Evolutionary conservation across 2,797 vertebrate genomes (phyloP), one percentile per base, ranked within the genome.

Genomic region (Gobio occitaniae): DNA sequence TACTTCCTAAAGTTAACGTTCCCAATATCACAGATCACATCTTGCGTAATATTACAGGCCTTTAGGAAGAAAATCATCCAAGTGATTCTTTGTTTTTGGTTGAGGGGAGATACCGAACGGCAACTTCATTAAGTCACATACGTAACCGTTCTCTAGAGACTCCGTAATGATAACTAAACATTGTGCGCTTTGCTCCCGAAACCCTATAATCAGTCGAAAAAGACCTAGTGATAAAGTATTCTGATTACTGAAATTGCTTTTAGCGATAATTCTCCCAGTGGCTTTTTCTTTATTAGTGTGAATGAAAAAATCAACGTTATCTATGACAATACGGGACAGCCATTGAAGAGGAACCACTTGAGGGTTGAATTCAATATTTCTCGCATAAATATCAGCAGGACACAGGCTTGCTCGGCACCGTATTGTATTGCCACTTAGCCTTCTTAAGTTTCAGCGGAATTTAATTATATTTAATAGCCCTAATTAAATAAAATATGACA

Each of bases 401-500:
- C 84, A 78, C 80, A 59, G 72, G 59, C 87, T 72, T 78, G 65
- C 81, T 72, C 71, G 52, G 78, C 78, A 79, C 74, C 15, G 50
- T 70, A 83, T 85, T 86, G 82, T 82, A 88, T 84, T 87, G 87
- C 87, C 80, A 84, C 76, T 89, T 87, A 89, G 86, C 86, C 59
- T 29, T 86, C 89, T 91, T 89, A 88, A 88, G 86, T 91, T 90
- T 87, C 87, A 74, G 86, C 66, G 38, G 84, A 88, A 91, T 87
- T 87, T 89, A 85, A 91, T 89, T 88, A 83, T 89, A 82, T 86
- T 87, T 91, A 90, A 90, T 90, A 88, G 88, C 74, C 84, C 87
- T 92, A 91, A 92, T 91, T 92, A 90, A 89, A 89, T 88, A 87
- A 90, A 90, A 91, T 86, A 87, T 88, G 88, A 88, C 86, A 88